Evolutionary conservation across 23 tunicate species (phyloP).

Genomic region (Ciona savignyi): DNA sequence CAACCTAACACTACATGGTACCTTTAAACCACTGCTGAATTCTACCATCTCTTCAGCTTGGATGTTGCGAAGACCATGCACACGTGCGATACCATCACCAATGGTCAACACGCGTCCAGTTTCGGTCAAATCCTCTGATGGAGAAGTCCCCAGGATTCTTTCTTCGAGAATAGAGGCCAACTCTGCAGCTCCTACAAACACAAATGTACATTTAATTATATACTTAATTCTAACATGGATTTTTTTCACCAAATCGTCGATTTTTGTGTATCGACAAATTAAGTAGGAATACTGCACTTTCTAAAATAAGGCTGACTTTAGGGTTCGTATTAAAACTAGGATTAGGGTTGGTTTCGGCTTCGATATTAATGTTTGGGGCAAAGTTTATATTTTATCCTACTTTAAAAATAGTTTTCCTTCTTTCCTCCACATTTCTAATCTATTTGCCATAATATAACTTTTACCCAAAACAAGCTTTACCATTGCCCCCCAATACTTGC

Average conservation of each 20-base stretch:
- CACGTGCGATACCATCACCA: conserved; percentile 99
- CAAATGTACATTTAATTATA: no score
- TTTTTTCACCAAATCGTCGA: no score
- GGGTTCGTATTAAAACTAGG: no score
- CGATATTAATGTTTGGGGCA: no score
- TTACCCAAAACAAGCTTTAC: no score
- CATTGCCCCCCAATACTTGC: neutral
- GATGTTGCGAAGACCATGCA: conserved; percentile 96
- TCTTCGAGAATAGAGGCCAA: conserved; percentile 91
- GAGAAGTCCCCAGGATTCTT: conserved; percentile 80
- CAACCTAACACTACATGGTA: no score
- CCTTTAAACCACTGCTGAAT: conserved; percentile 97
- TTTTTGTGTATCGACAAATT: no score
- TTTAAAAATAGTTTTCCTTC: neutral
- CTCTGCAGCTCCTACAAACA: conserved; percentile 97
- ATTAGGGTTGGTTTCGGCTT: no score
- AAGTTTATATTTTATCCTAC: neutral
- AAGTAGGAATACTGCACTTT: no score
- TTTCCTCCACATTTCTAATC: neutral
- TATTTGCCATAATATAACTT: neutral
- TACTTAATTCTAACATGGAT: no score
- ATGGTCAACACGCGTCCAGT: conserved; percentile 98
- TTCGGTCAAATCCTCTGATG: conserved; percentile 85
- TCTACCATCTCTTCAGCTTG: conserved; percentile 99
- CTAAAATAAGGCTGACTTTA: no score